These are phyloP conservation scores for Lordiphosa collinella DNA, from an alignment of 1,140 invertebrate species.

Conservation along the genomic window DNA sequence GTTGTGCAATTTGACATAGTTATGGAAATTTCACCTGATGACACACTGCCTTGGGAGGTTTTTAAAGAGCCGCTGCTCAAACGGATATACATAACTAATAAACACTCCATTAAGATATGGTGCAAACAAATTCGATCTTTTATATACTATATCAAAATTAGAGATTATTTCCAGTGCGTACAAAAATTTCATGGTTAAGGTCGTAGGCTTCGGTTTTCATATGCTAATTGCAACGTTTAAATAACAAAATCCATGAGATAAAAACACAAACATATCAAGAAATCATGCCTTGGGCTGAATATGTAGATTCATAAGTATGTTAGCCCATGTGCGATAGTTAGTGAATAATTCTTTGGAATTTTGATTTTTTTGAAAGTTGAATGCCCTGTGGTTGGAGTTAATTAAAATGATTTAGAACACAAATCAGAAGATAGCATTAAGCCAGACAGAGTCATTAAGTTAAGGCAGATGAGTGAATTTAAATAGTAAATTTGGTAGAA, in stretches of 20 bases:
- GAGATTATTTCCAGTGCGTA: slow-evolving; percentile 20
- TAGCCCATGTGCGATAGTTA: slow-evolving; percentile 16
- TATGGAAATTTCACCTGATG: slow-evolving; percentile 38
- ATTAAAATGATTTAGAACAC: slow-evolving; percentile 58
- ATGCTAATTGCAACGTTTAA: slow-evolving; percentile 34
- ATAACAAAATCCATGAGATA: slow-evolving; percentile 1
- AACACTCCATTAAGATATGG: slow-evolving; percentile 20
- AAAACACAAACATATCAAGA: slow-evolving; percentile 1
- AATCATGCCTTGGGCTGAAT: slow-evolving; percentile 25
- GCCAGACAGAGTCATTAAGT: slow-evolving; percentile 23
- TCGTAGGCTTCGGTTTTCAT: slow-evolving; percentile 28
- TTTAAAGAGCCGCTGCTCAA: slow-evolving; percentile 1
- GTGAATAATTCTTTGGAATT: slow-evolving; percentile 24
- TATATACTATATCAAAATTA: neutral
- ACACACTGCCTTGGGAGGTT: slow-evolving; percentile 26
- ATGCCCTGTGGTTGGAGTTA: slow-evolving; percentile 48
- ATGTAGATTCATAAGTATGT: slow-evolving; percentile 10
- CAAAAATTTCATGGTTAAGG: slow-evolving; percentile 46
- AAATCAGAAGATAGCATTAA: slow-evolving; percentile 32
- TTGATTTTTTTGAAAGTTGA: slow-evolving; percentile 47
- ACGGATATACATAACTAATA: slow-evolving; percentile 16
- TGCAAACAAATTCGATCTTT: neutral
- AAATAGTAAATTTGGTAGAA: slow-evolving; percentile 48
- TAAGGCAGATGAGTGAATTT: slow-evolving; percentile 30
- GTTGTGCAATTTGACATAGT: slow-evolving; percentile 41